Percentiles rank a stretch among this genome's conserved stretches.
Conservation (phyloP, 2,797 vertebrate species). For the Peromyscus nudipes region DNA sequence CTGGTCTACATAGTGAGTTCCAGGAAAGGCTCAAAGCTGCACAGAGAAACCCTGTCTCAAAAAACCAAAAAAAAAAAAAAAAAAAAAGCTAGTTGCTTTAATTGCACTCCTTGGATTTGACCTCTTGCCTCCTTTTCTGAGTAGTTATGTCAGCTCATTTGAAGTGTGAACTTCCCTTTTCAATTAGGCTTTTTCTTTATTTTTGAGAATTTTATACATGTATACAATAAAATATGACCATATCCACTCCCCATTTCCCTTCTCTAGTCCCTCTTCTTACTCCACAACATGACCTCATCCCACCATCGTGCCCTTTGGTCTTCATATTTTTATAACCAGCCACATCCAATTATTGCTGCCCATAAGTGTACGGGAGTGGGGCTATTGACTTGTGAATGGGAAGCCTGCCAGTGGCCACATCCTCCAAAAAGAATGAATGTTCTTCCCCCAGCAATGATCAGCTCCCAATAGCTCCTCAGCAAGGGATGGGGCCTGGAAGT, state of each 20-base stretch:
- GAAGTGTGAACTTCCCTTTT: background rate
- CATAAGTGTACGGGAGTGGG: background rate
- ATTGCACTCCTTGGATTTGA: background rate
- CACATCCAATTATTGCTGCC: background rate
- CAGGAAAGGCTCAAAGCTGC: no score
- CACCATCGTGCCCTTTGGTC: background rate
- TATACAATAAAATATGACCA: background rate
- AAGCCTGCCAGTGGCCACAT: background rate
- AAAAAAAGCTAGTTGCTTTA: background rate
- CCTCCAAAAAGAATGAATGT: background rate
- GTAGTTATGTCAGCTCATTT: background rate
- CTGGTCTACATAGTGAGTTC: no score
- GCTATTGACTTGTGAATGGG: background rate
- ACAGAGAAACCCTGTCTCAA: no score
- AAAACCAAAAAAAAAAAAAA: no score
- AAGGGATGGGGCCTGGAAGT: background rate
- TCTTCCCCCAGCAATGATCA: background rate
- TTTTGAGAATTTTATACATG: background rate
- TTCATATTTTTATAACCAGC: background rate
- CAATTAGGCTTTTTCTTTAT: background rate
- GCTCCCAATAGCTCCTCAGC: background rate
- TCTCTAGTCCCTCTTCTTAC: background rate
- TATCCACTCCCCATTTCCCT: background rate
- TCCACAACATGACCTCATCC: background rate
- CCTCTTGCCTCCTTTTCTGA: background rate